Evolutionary conservation across 2,888 invertebrate genomes (phyloP), one percentile per base, ranked within the genome.

Genomic region (Dione juno): DNA sequence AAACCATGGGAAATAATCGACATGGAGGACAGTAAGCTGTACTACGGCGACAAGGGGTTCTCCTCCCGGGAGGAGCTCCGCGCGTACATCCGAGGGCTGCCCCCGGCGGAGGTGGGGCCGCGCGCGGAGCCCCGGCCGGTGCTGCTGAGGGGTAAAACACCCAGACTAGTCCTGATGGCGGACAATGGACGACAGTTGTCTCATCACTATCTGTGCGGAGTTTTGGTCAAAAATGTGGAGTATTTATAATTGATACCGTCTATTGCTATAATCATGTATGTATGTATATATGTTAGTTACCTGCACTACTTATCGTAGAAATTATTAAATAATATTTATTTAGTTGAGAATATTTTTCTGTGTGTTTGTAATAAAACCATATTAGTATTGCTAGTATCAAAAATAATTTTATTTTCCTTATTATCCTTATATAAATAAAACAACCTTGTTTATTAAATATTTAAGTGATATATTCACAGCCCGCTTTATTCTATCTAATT

Each of bases 41-140:
- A 87, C 14, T 92, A 92, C 81, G 92, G 87, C 0, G 83, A 82
- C 70, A 79, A 77, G n/a, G 75, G 74, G 1, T 92, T 91, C 82
- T n/a, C 76, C 0, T 77, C 78, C 0, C 84, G 90, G 16, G 84
- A 81, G 3, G 82, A 78, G 2, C 78, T 91, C n/a, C 76, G 80
- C 8, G 75, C 71, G 0, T 75, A 88, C 80, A 50, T 88, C 2
- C 48, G 53, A 0, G 8, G 69, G 0, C 81, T 90, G 35, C 83
- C 87, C 0, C 77, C 83, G 3, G 66, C 75, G 0, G 75, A 70
- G 35, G 77, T 77, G 14, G 72, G 67, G 48, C 67, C 76, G 0
- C 37, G 71, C 1, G 13, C 67, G 0, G 79, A 83, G 0, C 70
- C 82, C 0, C 57, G 69, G 0, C 86, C 89, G 0, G 74, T 84